phyloP scores from a whole-genome alignment of 64 coral and sea anemone species.

The Montipora foliosa region DNA sequence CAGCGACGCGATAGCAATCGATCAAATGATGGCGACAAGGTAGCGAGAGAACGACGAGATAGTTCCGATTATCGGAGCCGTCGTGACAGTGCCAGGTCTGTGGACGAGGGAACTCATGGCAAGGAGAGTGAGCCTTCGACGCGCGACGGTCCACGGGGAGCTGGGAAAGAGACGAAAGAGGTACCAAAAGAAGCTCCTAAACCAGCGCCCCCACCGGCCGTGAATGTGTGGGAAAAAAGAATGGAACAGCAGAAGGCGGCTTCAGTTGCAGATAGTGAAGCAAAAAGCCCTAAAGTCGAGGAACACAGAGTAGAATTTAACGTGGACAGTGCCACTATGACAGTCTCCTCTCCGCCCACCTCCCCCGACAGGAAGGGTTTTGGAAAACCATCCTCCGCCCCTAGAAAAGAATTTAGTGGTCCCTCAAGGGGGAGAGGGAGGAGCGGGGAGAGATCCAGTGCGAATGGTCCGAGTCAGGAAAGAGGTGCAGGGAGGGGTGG shows the following conservation, averaged over 20 bases:
- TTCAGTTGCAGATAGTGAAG: constrained; percentile 17
- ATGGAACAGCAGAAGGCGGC: constrained; percentile 85
- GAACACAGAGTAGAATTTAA: constrained; percentile 22
- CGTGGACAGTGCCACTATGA: constrained; percentile 52
- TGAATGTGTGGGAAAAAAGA: constrained; percentile 86
- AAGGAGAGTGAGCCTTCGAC: constrained; percentile 8
- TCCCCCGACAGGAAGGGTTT: constrained; percentile 76
- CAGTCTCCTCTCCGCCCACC: constrained; percentile 43
- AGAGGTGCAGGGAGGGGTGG: constrained; percentile 48
- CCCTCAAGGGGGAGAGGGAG: constrained; percentile 25
- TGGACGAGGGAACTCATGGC: constrained; percentile 71
- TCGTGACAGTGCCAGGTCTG: constrained; percentile 80
- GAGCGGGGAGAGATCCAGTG: constrained; percentile 33
- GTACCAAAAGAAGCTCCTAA: constrained; percentile 48
- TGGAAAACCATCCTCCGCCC: constrained; percentile 20
- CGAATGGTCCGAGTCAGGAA: constrained; percentile 36
- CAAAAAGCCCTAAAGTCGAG: constrained; percentile 17
- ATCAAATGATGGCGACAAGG: constrained; percentile 67
- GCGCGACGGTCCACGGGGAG: constrained; percentile 55
- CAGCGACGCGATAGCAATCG: constrained; percentile 31
- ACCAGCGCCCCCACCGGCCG: constrained; percentile 70
- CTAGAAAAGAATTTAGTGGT: constrained; percentile 42
- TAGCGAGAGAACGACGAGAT: constrained; percentile 52
- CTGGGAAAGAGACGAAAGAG: constrained; percentile 52
- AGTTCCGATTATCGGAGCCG: constrained; percentile 65